Evolutionary conservation across 2,888 invertebrate genomes (phyloP).

Genomic region (Calameuta filiformis): DNA sequence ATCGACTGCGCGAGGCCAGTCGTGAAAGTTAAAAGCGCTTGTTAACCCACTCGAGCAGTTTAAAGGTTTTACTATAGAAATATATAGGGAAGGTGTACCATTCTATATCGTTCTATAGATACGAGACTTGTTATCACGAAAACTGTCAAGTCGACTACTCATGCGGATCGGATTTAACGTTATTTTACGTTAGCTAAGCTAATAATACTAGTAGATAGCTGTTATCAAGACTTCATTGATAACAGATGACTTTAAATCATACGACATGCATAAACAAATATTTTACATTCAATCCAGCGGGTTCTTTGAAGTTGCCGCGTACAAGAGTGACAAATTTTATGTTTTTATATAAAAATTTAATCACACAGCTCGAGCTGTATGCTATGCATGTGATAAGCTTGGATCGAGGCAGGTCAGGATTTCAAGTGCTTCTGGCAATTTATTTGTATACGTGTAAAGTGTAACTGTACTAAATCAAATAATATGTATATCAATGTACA

Average conservation of each 20-base stretch:
- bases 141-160: background rate
- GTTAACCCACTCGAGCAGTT: slow-evolving; percentile 36
- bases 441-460: background rate
- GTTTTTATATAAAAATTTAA: background rate
- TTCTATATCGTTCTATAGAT: background rate
- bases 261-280: background rate
- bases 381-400: background rate
- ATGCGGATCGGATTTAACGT: background rate
- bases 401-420: background rate
- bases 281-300: background rate
- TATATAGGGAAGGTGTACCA: background rate
- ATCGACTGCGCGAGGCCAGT: slow-evolving; percentile 14
- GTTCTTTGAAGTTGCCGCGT: background rate
- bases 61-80: background rate
- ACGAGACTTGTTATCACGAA: background rate
- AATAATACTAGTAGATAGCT: background rate
- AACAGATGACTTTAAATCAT: background rate
- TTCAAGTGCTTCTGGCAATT: background rate
- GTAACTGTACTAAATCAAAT: background rate
- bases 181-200: background rate
- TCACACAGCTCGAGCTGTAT: background rate
- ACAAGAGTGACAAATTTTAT: background rate
- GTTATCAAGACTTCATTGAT: background rate
- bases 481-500: background rate
- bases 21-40: slow-evolving; percentile 35